Evolutionary conservation across 2,888 invertebrate species (phyloP).

Genomic region (Athripsodes cinereus): DNA sequence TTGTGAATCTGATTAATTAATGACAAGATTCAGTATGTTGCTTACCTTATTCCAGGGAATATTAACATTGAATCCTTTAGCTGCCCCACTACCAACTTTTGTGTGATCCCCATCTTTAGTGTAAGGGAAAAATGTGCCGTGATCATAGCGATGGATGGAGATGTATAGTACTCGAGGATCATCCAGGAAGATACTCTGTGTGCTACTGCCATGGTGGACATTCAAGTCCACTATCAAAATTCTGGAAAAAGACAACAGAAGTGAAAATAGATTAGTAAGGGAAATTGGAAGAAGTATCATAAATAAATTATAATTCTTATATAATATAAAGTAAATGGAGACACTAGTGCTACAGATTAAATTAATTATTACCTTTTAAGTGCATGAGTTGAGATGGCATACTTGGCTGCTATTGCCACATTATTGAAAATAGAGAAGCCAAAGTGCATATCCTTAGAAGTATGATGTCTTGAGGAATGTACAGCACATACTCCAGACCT

Average conservation of each 20-base stretch:
- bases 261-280: no score
- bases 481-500: constrained; percentile 76
- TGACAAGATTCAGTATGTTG: no score
- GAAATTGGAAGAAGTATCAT: no score
- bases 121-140: constrained; percentile 82
- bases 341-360: no score
- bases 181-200: constrained; percentile 72
- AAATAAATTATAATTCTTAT: no score
- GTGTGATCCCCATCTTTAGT: constrained; percentile 61
- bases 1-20: no score
- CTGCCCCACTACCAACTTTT: constrained; percentile 59
- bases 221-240: constrained; percentile 88
- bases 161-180: constrained; percentile 78
- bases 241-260: constrained; percentile 35
- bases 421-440: constrained; percentile 92
- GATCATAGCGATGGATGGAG: constrained; percentile 87
- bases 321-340: no score
- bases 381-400: constrained; percentile 58
- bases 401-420: constrained; percentile 73
- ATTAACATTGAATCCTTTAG: constrained; percentile 83
- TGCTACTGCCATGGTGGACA: constrained; percentile 94
- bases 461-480: constrained; percentile 90
- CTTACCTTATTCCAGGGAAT: constrained; percentile 80
- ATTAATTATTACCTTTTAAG: constrained; percentile 53
- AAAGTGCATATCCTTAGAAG: constrained; percentile 64